Evolutionary conservation across 2,113 vertebrate genomes (phyloP).

Genomic region (Rhinolophus ferrumequinum): DNA sequence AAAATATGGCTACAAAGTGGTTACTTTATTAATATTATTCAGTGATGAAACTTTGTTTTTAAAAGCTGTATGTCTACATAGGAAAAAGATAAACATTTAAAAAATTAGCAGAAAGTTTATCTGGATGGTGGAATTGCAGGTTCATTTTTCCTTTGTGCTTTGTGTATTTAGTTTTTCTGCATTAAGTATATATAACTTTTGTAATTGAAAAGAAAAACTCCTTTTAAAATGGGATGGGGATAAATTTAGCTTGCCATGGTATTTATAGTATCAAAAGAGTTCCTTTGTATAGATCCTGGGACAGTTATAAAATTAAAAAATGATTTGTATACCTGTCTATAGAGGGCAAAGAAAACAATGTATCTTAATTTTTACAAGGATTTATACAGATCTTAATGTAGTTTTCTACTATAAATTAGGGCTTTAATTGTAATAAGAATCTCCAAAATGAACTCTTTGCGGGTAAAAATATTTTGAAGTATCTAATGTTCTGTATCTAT

Average conservation of each 20-base stretch:
- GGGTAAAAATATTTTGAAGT: background rate
- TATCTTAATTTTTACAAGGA: constrained; percentile 27
- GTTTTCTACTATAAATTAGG: background rate
- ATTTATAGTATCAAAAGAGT: background rate
- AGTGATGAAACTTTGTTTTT: background rate
- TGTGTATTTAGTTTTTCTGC: constrained; percentile 16
- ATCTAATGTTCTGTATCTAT: background rate
- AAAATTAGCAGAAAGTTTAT: constrained; percentile 3
- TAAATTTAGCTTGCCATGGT: background rate
- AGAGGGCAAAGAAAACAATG: background rate
- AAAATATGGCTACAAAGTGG: background rate
- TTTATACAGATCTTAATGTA: background rate
- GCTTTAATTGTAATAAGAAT: background rate
- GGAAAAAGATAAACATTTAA: background rate
- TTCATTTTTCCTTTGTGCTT: background rate
- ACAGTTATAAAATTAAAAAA: background rate
- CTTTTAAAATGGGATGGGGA: background rate
- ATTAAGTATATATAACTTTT: background rate
- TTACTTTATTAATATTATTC: background rate
- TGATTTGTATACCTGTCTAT: background rate
- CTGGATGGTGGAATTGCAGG: background rate
- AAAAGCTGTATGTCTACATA: background rate
- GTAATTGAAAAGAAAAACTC: background rate
- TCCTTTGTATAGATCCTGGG: background rate
- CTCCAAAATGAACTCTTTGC: background rate